These are phyloP conservation scores for Drosophila cognata DNA, from an alignment of 2,888 invertebrate species.

Conservation along the genomic window DNA sequence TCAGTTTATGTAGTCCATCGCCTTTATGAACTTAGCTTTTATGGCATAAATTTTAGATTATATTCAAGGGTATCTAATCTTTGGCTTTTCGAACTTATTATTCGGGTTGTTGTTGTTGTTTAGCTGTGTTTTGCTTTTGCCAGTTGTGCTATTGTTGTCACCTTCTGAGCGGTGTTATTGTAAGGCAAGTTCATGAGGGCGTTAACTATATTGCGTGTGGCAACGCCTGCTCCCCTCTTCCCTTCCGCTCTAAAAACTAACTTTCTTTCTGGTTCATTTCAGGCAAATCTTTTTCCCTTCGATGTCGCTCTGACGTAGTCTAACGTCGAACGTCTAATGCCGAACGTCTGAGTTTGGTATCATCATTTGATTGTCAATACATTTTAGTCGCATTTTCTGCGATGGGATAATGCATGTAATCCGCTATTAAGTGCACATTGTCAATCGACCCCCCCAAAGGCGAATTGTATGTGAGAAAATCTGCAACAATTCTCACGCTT, in stretches of 20 bases:
- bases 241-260: constrained; percentile 34
- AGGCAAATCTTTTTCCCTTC: constrained; percentile 30
- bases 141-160: constrained; percentile 60
- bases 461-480: constrained; percentile 76
- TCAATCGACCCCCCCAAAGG: constrained; percentile 69
- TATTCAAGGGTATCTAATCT: constrained; percentile 35
- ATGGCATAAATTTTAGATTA: background rate
- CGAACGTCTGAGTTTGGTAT: constrained; percentile 68
- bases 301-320: constrained; percentile 13
- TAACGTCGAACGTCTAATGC: constrained; percentile 37
- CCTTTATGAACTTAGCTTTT: background rate
- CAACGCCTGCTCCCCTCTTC: background rate
- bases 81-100: constrained; percentile 38
- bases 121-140: constrained; percentile 44
- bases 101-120: background rate
- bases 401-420: constrained; percentile 83
- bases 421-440: constrained; percentile 83
- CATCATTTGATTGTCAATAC: constrained; percentile 82
- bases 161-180: constrained; percentile 40
- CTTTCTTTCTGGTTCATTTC: constrained; percentile 55
- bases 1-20: background rate
- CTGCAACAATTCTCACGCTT: constrained; percentile 82
- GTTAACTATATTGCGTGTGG: constrained; percentile 33
- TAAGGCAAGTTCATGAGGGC: constrained; percentile 28
- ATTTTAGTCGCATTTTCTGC: constrained; percentile 74